phyloP scores from a whole-genome alignment of 2,888 invertebrate species.

The Caenorhabditis wallacei region DNA sequence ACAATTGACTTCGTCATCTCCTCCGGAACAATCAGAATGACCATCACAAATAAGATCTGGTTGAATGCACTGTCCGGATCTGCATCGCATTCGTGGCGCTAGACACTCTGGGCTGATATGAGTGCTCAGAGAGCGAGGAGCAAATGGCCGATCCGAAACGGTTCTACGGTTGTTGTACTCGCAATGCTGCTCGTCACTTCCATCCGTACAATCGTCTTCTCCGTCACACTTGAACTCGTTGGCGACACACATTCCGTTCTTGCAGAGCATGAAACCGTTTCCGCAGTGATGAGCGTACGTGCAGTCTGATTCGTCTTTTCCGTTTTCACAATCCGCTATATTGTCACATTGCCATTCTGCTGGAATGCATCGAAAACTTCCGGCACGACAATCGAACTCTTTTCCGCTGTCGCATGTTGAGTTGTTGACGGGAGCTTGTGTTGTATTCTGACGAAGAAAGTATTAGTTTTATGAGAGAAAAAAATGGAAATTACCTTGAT shows the following conservation, averaged over 20 bases:
- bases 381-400: slow-evolving; percentile 58
- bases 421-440: slow-evolving; percentile 43
- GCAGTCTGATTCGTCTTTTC: slow-evolving; percentile 68
- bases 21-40: slow-evolving; percentile 66
- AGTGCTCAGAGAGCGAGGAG: background rate
- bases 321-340: slow-evolving; percentile 65
- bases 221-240: slow-evolving; percentile 70
- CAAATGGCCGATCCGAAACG: background rate
- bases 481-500: slow-evolving; percentile 31
- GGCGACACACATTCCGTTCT: slow-evolving; percentile 63
- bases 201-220: slow-evolving; percentile 69
- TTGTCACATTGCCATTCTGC: slow-evolving; percentile 74
- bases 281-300: slow-evolving; percentile 64
- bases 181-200: slow-evolving; percentile 68
- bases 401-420: slow-evolving; percentile 42
- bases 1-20: slow-evolving; percentile 71
- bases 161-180: slow-evolving; percentile 14
- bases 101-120: slow-evolving; percentile 32
- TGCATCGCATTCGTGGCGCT: slow-evolving; percentile 63
- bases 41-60: slow-evolving; percentile 65
- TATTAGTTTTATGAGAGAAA: background rate
- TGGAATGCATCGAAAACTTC: slow-evolving; percentile 67
- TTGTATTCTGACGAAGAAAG: slow-evolving; percentile 12
- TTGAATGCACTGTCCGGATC: slow-evolving; percentile 68
- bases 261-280: slow-evolving; percentile 47